Evolutionary conservation across 2,888 invertebrate genomes (phyloP).

Genomic region (Onchidella celtica): DNA sequence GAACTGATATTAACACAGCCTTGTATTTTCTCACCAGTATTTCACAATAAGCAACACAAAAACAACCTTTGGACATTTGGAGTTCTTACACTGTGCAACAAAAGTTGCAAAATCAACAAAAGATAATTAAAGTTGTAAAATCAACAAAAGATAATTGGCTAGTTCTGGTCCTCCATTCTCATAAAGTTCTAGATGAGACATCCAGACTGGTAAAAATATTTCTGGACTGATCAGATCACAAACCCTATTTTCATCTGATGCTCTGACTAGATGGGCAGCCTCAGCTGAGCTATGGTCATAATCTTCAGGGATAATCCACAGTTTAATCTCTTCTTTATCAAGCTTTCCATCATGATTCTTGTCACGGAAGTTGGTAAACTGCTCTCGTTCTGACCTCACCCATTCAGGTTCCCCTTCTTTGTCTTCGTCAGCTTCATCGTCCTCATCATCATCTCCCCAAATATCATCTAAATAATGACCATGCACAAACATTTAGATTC

Average conservation of each 20-base stretch:
- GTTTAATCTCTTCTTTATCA: constrained; percentile 89
- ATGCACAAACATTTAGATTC: constrained; percentile 14
- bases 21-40: too few species aligned
- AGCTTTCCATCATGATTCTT: constrained; percentile 92
- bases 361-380: constrained; percentile 90
- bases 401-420: constrained; percentile 90
- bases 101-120: too few species aligned
- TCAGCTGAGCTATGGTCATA: constrained; percentile 98
- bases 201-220: too few species aligned
- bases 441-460: constrained; percentile 68
- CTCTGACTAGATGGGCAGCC: constrained; percentile 94
- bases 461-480: constrained; percentile 53
- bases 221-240: too few species aligned
- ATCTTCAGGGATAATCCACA: constrained; percentile 95
- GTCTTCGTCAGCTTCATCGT: constrained; percentile 64
- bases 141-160: too few species aligned
- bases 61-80: too few species aligned
- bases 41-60: too few species aligned
- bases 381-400: constrained; percentile 94
- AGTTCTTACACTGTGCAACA: too few species aligned
- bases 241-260: constrained; percentile 91
- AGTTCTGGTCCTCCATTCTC: too few species aligned
- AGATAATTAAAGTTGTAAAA: too few species aligned
- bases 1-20: too few species aligned
- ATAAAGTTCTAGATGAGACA: too few species aligned